These are phyloP conservation scores for Sebastes schlegelii DNA, from an alignment of 2,113 vertebrate species.

Conservation along the genomic window DNA sequence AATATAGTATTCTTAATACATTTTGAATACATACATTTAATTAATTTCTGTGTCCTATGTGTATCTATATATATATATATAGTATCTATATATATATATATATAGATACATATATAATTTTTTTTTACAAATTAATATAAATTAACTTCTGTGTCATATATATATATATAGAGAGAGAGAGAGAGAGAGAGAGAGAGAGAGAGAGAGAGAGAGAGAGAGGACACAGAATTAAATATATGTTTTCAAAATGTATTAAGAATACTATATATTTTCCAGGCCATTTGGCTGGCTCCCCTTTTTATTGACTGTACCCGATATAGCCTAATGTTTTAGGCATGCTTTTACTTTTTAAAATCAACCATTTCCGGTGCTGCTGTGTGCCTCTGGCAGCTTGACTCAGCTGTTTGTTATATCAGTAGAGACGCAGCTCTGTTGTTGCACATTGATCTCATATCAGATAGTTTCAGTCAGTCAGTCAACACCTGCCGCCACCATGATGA, in stretches of 20 bases:
- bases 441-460: accelerated
- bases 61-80: too few relatives aligned
- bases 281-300: neutral
- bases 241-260: neutral
- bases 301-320: neutral
- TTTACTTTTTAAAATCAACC: accelerated
- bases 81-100: too few relatives aligned
- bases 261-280: neutral
- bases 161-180: too few relatives aligned
- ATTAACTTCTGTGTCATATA: too few relatives aligned
- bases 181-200: too few relatives aligned
- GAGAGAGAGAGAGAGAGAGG: too few relatives aligned
- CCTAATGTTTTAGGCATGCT: neutral
- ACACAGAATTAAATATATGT: neutral
- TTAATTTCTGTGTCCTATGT: too few relatives aligned
- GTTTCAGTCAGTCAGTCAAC: neutral
- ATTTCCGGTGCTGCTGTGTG: neutral
- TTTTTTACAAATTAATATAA: too few relatives aligned
- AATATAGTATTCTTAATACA: neutral
- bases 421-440: neutral
- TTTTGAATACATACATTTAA: neutral
- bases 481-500: constrained; percentile 55
- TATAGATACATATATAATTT: too few relatives aligned
- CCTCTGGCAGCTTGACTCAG: neutral
- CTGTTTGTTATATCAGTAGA: neutral